Conservation (phyloP, 2,797 vertebrate species). For the Botia almorhae region DNA sequence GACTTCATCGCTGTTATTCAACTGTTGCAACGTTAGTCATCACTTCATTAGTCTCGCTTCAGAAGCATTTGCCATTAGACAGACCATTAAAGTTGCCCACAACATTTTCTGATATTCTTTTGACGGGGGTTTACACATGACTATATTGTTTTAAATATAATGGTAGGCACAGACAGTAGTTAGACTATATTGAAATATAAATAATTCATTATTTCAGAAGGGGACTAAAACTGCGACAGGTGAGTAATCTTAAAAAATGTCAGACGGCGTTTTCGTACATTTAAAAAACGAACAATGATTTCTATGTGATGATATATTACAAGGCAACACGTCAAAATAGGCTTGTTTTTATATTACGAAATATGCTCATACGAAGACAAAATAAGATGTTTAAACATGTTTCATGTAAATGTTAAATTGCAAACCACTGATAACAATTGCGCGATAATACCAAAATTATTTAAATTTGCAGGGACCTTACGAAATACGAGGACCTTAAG, state of each 20-base stretch:
- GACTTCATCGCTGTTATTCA: constrained; percentile 36
- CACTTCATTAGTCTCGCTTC: constrained; percentile 54
- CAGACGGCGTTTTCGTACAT: not conserved
- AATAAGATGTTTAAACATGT: not conserved
- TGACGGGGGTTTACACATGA: not conserved
- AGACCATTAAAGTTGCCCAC: constrained; percentile 22
- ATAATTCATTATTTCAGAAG: not conserved
- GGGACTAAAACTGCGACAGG: not conserved
- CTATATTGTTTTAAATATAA: not conserved
- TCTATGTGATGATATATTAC: not conserved
- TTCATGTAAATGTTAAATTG: not conserved
- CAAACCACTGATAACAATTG: no score
- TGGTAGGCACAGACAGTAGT: not conserved
- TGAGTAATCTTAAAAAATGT: constrained; percentile 18
- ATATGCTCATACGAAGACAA: not conserved
- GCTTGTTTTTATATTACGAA: not conserved
- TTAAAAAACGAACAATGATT: not conserved
- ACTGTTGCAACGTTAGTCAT: constrained; percentile 55
- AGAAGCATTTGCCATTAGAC: constrained; percentile 34
- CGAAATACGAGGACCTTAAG: no score
- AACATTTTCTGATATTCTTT: constrained; percentile 28
- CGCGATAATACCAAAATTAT: no score
- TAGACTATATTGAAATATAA: not conserved
- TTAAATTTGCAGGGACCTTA: no score
- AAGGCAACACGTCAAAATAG: not conserved